Percentiles rank a stretch among this genome's conserved stretches.
Conservation (phyloP, 2,797 vertebrate genomes). For the Linurgus olivaceus region DNA sequence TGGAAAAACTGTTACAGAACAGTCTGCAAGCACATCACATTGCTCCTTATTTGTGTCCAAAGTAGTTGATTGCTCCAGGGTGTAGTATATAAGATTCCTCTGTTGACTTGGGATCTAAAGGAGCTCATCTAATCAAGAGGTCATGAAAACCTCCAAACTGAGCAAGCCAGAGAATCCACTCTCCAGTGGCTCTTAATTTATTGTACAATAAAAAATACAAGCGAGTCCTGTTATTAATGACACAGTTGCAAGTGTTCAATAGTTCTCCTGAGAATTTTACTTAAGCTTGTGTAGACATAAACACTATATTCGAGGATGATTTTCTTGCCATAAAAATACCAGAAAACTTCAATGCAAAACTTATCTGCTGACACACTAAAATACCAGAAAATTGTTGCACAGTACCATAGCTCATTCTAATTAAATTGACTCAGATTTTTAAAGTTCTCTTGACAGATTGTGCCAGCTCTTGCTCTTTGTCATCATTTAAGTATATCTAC, state of each 20-base stretch:
- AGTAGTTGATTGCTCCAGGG: background rate
- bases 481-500: constrained; percentile 13
- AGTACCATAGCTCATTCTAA: background rate
- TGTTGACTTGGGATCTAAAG: background rate
- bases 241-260: background rate
- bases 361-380: background rate
- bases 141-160: background rate
- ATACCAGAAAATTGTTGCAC: background rate
- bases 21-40: background rate
- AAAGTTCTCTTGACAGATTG: background rate
- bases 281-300: background rate
- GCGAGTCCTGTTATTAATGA: background rate
- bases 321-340: background rate
- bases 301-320: background rate
- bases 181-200: background rate
- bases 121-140: background rate
- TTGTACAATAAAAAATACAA: background rate
- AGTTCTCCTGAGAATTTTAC: background rate
- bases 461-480: background rate
- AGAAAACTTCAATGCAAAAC: background rate
- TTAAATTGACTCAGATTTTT: constrained; percentile 22
- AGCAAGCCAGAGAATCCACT: background rate
- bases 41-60: background rate
- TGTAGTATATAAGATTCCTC: background rate
- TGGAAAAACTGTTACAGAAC: background rate